Evolutionary conservation across 2,797 vertebrate genomes (phyloP).

Genomic region (Threskiornis aethiopicus): DNA sequence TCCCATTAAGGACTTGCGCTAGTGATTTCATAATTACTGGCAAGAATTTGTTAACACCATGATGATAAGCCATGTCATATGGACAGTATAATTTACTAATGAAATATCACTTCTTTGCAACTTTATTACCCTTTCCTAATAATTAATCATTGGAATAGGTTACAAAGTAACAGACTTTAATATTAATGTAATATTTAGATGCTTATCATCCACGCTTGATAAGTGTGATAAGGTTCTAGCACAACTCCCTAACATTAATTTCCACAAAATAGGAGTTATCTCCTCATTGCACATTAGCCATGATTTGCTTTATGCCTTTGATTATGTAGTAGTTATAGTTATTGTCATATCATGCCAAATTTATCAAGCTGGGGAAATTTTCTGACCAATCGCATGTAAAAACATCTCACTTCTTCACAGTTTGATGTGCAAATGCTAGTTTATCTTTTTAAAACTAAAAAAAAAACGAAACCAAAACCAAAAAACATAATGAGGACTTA

Average conservation of each 20-base stretch:
- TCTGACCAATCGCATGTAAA: neutral
- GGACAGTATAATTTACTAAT: conserved; percentile 5
- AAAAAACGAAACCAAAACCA: no score
- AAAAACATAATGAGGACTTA: neutral
- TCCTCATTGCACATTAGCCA: neutral
- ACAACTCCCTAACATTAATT: conserved; percentile 18
- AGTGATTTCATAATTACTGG: neutral
- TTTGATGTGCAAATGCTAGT: neutral
- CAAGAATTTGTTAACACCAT: neutral
- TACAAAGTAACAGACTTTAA: conserved; percentile 9
- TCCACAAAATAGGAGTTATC: neutral
- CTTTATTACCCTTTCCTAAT: conserved; percentile 20
- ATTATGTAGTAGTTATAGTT: neutral
- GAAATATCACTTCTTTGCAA: conserved; percentile 1
- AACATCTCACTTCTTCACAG: neutral
- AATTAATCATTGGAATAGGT: conserved; percentile 11
- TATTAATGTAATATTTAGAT: neutral
- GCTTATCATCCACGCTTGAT: neutral
- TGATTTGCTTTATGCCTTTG: conserved; percentile 16
- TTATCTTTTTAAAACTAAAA: neutral
- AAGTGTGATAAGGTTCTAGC: neutral
- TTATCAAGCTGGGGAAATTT: neutral
- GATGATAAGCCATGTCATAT: neutral
- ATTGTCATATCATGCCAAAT: neutral
- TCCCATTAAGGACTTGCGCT: neutral